Conservation (phyloP, 2,888 invertebrate genomes). For the Lepidochrysops patricia region DNA sequence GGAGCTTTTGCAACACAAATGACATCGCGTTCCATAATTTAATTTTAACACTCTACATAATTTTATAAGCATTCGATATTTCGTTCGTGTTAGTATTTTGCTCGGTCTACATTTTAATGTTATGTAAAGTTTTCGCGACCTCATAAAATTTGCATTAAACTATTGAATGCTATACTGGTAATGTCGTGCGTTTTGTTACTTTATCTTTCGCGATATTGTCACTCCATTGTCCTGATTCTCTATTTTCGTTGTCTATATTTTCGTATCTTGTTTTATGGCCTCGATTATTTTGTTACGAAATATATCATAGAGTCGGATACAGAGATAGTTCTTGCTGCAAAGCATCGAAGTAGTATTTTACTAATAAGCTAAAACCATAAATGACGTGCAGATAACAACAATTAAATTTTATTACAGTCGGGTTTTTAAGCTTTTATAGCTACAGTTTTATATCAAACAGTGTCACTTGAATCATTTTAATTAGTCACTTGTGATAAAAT, state of each 20-base stretch:
- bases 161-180: neutral
- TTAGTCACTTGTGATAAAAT: neutral
- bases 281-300: constrained; percentile 4
- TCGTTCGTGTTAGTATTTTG: constrained; percentile 16
- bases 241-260: neutral
- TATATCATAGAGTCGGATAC: neutral
- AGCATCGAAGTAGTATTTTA: too few species aligned
- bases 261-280: neutral
- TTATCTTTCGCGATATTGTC: constrained; percentile 6
- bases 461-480: neutral
- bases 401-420: neutral
- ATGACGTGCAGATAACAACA: neutral
- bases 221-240: constrained; percentile 8
- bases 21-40: constrained; percentile 24
- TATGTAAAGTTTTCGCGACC: constrained; percentile 24
- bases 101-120: constrained; percentile 24
- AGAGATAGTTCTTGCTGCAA: too few species aligned
- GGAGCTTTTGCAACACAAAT: constrained; percentile 9
- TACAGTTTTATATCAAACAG: neutral
- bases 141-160: constrained; percentile 9
- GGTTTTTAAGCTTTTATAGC: neutral
- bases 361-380: neutral
- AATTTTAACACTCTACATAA: constrained; percentile 36
- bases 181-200: constrained; percentile 7
- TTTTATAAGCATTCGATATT: constrained; percentile 23